Base-by-base conservation (phyloP, 1,140 invertebrate species). In the Probaryconus sp. region DNA sequence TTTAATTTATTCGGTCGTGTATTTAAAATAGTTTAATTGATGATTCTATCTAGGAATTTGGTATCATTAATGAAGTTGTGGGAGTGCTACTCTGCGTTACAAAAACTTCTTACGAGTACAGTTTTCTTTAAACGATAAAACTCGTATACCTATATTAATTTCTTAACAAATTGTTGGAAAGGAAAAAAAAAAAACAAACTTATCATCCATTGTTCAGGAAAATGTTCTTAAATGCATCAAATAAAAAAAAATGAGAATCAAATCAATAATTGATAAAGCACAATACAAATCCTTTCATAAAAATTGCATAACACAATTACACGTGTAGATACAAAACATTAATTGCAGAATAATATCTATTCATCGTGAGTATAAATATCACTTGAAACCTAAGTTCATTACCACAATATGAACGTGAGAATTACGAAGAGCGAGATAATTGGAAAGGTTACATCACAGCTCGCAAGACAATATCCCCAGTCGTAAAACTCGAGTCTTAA, bases 351-450 rank as follows among this genome's bases (percentile, higher is more conserved):
- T 45, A 56, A 53, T 55, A 63, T 74, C 55, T 56, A 68, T 61
- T 55, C 35, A 37, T 31, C 45, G 31, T 11, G 40, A 43, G 30
- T 65, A 74, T 50, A 74, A 74, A 67, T 74, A 67, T 74, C 70
- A 74, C 40, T 67, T 37, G 28, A 11, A 28, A 61, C 55, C n/a
- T 67, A 74, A 74, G 70, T 74, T 74, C 70, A 74, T 67, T 74
- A 63, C 61, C 70, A 74, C 48, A 21, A 30, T 67, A 63, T 51
- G 50, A 74, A 74, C 70, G 70, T 73, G 61, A 73, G 70, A 73
- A 73, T 65, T 31, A 33, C 61, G 55, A 61, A 26, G 24, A 14
- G 38, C 6, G 24, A 55, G 45, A 61, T 61, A 65, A 73, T 61
- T 67, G 70, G 37, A 73, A 73, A 65, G 70, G 70, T 72, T 65